Evolutionary conservation across 2,888 invertebrate genomes (phyloP), one percentile per base, ranked within the genome.

Genomic region (Abrostola triplasia): DNA sequence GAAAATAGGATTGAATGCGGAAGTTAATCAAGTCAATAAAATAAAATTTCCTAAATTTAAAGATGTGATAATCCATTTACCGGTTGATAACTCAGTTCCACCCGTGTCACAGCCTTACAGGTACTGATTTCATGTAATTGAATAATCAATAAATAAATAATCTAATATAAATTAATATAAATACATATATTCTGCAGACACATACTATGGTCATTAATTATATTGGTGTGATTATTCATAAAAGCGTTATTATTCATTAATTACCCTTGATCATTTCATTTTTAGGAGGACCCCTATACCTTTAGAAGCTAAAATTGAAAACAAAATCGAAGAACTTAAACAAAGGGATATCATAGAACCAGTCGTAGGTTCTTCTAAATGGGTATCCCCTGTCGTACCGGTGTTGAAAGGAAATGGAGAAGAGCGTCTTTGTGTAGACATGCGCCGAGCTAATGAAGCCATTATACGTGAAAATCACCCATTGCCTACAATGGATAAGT

Each of bases 11-110:
- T 9, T 64, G 35, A 48, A 48, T 48, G n/a, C 8, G 12, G 38
- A 44, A 8, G 35, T 61, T n/a, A 56, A 61, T 50, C 44, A 36
- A 51, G 12, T 61, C 7, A 37, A 55, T 1, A 36, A 5, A 5
- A 24, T 12, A 79, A 13, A 6, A 2, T 88, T 64, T 81, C 84
- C 70, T 7, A 69, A 73, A 56, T 59, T 67, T 6, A 74, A 72
- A 49, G 58, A 60, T 53, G 51, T 67, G 0, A 13, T 36, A 24
- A 37, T 73, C 6, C 50, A 65, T 11, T 61, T 64, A 11, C 62
- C 66, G 6, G 65, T 69, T 13, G 59, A 75, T 49, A 13, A 55
- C 9, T 53, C 62, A 6, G 12, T 56, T 5, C 56, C 53, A 41
- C 73, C 72, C 0, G 57, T 73, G 2, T 52, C 50, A 11, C 72